Evolutionary conservation across 2,797 vertebrate species (phyloP).

Genomic region (Antennarius maculatus): DNA sequence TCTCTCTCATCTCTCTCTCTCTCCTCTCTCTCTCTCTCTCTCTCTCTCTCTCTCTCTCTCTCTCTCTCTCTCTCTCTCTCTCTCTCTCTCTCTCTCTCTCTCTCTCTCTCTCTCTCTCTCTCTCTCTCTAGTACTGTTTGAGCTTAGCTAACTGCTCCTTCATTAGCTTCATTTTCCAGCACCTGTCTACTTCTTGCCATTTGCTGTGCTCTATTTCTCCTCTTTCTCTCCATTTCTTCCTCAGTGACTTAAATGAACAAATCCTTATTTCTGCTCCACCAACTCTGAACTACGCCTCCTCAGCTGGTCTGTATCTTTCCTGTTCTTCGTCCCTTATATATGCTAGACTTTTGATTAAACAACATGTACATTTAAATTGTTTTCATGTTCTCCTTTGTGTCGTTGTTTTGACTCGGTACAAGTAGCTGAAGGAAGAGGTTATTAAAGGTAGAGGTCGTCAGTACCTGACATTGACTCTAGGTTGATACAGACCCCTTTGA

Average conservation of each 20-base stretch:
- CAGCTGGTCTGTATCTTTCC: slow-evolving; percentile 73
- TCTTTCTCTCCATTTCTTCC: slow-evolving; percentile 52
- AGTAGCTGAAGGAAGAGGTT: neutral
- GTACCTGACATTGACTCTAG: slow-evolving; percentile 54
- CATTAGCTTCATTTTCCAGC: slow-evolving; percentile 18
- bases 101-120: slow-evolving; percentile 1
- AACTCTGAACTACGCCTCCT: slow-evolving; percentile 63
- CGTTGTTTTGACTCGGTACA: slow-evolving; percentile 46
- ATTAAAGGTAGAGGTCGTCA: slow-evolving; percentile 44
- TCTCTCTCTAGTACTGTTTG: slow-evolving; percentile 17
- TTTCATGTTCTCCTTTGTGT: neutral
- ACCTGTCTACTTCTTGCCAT: slow-evolving; percentile 39
- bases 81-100: slow-evolving; percentile 1
- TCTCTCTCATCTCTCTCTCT: slow-evolving; percentile 7
- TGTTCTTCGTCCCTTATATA: slow-evolving; percentile 24
- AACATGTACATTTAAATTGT: neutral
- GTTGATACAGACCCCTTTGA: slow-evolving; percentile 69
- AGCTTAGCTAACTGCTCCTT: slow-evolving; percentile 21
- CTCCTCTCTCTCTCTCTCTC: neutral
- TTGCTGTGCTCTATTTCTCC: slow-evolving; percentile 55
- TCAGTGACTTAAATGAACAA: slow-evolving; percentile 64
- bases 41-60: slow-evolving; percentile 1
- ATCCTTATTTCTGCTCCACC: slow-evolving; percentile 66
- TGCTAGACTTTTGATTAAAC: neutral
- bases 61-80: slow-evolving; percentile 1